Evolutionary conservation across 2,797 vertebrate genomes (phyloP).

Genomic region (Lagodon rhomboides): DNA sequence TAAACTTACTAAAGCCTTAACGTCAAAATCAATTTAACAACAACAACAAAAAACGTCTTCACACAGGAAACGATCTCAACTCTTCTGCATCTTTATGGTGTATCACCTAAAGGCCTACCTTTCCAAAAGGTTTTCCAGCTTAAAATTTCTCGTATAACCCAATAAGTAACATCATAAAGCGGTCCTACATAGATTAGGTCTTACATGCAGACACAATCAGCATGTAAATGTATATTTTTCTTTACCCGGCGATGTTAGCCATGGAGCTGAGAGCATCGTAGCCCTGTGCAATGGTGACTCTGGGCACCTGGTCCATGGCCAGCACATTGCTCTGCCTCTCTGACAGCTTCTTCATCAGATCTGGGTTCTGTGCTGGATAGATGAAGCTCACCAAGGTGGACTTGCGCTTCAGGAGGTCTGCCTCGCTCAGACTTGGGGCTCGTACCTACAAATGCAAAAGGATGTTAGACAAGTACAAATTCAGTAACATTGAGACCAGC

Average conservation of each 20-base stretch:
- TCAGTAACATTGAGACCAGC: not conserved
- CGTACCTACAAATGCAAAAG: constrained; percentile 79
- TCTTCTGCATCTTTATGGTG: no score
- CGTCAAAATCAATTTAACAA: no score
- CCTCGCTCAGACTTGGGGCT: constrained; percentile 83
- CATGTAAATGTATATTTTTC: not conserved
- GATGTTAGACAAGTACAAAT: not conserved
- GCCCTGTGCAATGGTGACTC: constrained; percentile 89
- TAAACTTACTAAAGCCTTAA: no score
- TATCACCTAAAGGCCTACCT: no score
- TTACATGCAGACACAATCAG: no score
- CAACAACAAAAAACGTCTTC: no score
- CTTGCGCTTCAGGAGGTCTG: constrained; percentile 80
- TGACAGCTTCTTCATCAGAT: constrained; percentile 82
- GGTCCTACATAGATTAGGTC: no score
- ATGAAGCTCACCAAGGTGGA: constrained; percentile 85
- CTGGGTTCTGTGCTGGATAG: constrained; percentile 86
- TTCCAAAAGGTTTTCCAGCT: no score
- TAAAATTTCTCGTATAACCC: no score
- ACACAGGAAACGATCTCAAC: no score
- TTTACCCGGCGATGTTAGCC: constrained; percentile 87
- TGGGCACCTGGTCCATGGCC: constrained; percentile 87
- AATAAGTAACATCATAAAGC: no score
- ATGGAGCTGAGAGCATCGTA: constrained; percentile 87
- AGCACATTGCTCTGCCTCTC: constrained; percentile 82